These are phyloP conservation scores for Dryococelus australis DNA, from an alignment of 2,888 invertebrate genomes.

Conservation along the genomic window DNA sequence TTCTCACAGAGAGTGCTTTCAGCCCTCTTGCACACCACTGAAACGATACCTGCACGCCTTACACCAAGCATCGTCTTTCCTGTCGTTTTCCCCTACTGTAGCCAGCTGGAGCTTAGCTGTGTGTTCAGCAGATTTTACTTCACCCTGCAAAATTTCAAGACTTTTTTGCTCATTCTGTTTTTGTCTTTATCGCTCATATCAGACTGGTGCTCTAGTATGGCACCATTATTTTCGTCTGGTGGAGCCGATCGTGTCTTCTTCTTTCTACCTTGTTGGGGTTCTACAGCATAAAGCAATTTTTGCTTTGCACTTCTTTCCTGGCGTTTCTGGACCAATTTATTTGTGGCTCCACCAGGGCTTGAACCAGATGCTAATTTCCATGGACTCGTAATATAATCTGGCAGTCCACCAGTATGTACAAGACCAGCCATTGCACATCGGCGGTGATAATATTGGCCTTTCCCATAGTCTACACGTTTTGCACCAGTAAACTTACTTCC, in stretches of 20 bases:
- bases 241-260: too few species aligned
- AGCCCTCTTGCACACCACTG: background rate
- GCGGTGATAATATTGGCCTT: background rate
- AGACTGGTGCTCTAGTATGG: background rate
- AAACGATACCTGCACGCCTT: background rate
- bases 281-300: background rate
- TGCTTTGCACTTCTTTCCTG: background rate
- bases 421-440: background rate
- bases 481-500: background rate
- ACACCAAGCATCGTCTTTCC: background rate
- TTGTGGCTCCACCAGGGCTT: background rate
- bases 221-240: background rate
- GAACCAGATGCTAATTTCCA: background rate
- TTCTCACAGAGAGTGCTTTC: background rate
- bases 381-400: background rate
- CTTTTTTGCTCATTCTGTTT: background rate
- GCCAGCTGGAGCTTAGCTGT: background rate
- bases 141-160: background rate
- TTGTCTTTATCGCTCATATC: background rate
- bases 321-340: background rate
- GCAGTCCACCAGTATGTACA: background rate
- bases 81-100: background rate
- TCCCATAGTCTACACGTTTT: background rate
- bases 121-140: background rate
- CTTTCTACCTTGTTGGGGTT: background rate